Evolutionary conservation across 2,888 invertebrate species (phyloP), one percentile per base, ranked within the genome.

Genomic region (Metopia argyrocephala): DNA sequence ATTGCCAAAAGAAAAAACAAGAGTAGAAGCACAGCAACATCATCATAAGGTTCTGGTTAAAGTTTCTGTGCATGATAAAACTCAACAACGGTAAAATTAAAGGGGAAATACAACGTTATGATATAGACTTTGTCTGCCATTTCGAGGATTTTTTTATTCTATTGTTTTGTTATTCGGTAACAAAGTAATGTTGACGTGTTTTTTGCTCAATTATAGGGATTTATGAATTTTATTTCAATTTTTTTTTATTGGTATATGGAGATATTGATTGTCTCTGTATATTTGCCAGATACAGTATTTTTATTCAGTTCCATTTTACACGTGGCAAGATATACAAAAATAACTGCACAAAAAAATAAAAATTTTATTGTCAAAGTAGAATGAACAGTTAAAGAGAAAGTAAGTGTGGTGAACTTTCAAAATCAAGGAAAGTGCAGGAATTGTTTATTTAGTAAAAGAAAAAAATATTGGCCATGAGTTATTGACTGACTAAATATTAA

Each of bases 151-250:
- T 66, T 12, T 48, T 31, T 56, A 38, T 27, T 23, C n/a, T 5
- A 15, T 59, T 45, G 27, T n/a, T 20, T 38, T 12, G 56, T 12
- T n/a, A 20, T 57, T 23, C 5, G 4, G 12, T 12, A 46, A 48
- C 45, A 74, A 57, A 65, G 70, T 48, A 79, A 79, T 18, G 56
- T 45, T 57, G 20, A 76, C 80, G 76, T 80, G 73, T 76, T 64
- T 76, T 76, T 76, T 76, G 46, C 64, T 48, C 73, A 69, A 38
- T 76, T 50, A 73, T 69, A 56, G 68, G 76, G 76, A 80, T 80
- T 80, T 73, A 68, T 57, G 52, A 71, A 31, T 64, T 64, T 56
- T 59, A 25, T 27, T 7, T 27, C 45, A 64, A 48, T 56, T 56
- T 9, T 2, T 66, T 27, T 27, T 12, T 57, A 50, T 57, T 5